These are phyloP conservation scores for Drosophila borealis DNA, from an alignment of 2,888 invertebrate genomes.

Conservation along the genomic window DNA sequence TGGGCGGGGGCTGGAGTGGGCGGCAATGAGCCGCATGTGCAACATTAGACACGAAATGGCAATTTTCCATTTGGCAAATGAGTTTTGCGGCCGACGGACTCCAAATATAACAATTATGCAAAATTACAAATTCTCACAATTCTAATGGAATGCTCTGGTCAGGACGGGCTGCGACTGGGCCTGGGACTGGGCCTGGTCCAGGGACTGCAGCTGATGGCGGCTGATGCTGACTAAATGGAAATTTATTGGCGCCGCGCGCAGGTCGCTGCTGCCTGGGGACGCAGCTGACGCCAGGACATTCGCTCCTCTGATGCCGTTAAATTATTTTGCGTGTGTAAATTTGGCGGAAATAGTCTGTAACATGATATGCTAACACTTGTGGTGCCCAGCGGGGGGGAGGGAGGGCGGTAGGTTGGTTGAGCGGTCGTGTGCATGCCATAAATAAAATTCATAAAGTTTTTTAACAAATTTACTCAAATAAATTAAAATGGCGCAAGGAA, in stretches of 20 bases:
- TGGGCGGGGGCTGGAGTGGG: background rate
- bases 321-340: slow-evolving; percentile 81
- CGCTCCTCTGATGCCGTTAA: slow-evolving; percentile 55
- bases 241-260: slow-evolving; percentile 74
- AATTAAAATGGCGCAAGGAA: slow-evolving; percentile 72
- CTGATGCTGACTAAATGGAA: slow-evolving; percentile 71
- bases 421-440: slow-evolving; percentile 60
- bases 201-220: slow-evolving; percentile 25
- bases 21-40: slow-evolving; percentile 71
- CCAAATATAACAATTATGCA: slow-evolving; percentile 82
- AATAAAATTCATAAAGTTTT: slow-evolving; percentile 72
- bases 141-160: slow-evolving; percentile 78
- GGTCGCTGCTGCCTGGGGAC: slow-evolving; percentile 51
- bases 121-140: slow-evolving; percentile 82
- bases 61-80: slow-evolving; percentile 83
- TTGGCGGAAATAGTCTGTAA: slow-evolving; percentile 81
- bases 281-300: slow-evolving; percentile 47
- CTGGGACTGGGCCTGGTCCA: background rate
- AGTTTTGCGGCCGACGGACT: slow-evolving; percentile 82
- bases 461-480: slow-evolving; percentile 80
- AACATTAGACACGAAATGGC: slow-evolving; percentile 82
- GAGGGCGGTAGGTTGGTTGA: background rate
- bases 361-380: slow-evolving; percentile 81
- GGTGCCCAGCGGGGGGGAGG: slow-evolving; percentile 41
- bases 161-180: slow-evolving; percentile 9